Base-by-base conservation (phyloP, 2,113 vertebrate genomes). In the Conger conger region DNA sequence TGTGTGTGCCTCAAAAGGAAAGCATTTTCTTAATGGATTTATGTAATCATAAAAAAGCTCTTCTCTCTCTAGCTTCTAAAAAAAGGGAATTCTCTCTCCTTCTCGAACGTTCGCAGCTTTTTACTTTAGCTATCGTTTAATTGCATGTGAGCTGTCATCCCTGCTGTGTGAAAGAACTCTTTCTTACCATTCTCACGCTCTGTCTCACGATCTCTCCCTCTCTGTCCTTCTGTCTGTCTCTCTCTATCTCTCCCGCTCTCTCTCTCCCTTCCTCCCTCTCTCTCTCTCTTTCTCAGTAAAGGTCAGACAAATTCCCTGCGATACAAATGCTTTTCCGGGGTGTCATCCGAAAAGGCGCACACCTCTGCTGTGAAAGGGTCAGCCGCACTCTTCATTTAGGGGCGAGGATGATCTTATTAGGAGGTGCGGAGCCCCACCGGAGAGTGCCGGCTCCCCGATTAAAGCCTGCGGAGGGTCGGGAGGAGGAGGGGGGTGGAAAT, bases 401-500 rank as follows among this genome's bases (percentile, higher is more conserved):
- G 86, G 82, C 33, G 36, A 86, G 63, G 60, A 89, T 87, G 85
- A 90, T 89, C 85, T 89, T 86, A 87, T 92, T 90, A 86, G 90
- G 84, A 87, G 84, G 82, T n/a, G 33, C 27, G 50, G 42, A 81
- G 45, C 82, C 86, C 82, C 88, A 83, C 86, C 27, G 0, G 80
- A 87, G 87, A 68, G 83, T 13, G 85, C 76, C 86, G 81, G 84
- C 86, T 86, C 80, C 82, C 87, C 89, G 85, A 91, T 91, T 89
- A 89, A 88, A 88, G 42, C 76, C 57, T 27, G 57, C 89, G 88
- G 83, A 76, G 82, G 37, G 85, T 37, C 27, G 80, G 3, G 35
- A 0, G 23, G 33, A 6, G 13, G 38, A 36, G 18, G 13, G 38
- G 27, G 18, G 8, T 18, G 23, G 38, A 9, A 40, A 38, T 9